Evolutionary conservation across 2,888 invertebrate genomes (phyloP), one percentile per base, ranked within the genome.

Genomic region (Mesodorylaimus sp.): DNA sequence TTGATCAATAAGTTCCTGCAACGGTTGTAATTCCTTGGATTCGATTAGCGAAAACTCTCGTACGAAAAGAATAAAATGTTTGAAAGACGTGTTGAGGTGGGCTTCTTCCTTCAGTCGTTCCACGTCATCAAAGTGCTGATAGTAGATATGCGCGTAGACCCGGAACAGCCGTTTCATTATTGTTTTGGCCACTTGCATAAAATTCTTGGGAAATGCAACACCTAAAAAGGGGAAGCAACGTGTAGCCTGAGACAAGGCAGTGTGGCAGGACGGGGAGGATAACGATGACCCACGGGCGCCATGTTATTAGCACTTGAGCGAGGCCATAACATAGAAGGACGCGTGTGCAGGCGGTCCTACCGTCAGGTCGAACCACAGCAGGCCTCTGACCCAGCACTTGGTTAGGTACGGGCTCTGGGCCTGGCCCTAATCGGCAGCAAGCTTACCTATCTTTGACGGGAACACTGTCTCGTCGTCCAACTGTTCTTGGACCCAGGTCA

Each of bases 401-500:
- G 16, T 13, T 13, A 32, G 16, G 32, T 16, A 13, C 32, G 16
- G 16, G 16, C 16, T 32, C 16, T 10, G 32, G 10, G 16, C 10
- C 32, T 13, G 16, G 10, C 32, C 16, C 16, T 25, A 13, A 51
- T 50, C 29, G 5, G 43, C 21, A 28, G 16, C 23, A 21, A 25
- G 47, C 58, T 63, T 65, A 79, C 81, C 82, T 66, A 97, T 93
- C 77, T 95, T 95, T 3, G 93, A 93, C 38, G 97, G 97, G 67
- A 99, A 99, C 36, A 95, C 73, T 13, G 83, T 84, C 71, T 99
- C 97, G 66, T 97, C 95, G 66, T 99, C 97, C 54, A 99, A 75
- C 68, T 97, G 95, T 72, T 95, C 93, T 72, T 97, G 97, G 51
- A 95, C 93, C 89, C 93, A 95, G 24, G 93, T 91, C 91, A 97